Base-by-base conservation (phyloP, 1,140 invertebrate genomes). In the Bombyx mori region DNA sequence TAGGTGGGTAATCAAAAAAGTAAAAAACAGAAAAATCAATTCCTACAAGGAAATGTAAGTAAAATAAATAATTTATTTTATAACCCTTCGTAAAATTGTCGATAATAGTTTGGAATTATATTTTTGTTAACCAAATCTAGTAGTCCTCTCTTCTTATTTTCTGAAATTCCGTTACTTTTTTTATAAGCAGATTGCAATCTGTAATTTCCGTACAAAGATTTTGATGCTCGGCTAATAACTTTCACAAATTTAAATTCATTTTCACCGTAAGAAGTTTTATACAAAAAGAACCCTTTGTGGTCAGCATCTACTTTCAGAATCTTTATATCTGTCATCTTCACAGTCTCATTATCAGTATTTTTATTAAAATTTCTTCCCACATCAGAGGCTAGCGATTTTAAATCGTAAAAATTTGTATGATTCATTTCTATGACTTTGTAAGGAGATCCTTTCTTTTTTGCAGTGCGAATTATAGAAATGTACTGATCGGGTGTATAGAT, bases 51-150 rank as follows among this genome's bases (percentile, higher is more conserved):
- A 48, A 48, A 9, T 48, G 9, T 48, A 48, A 48, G 9, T 9
- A 48, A 48, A 48, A 48, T 48, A 9, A 48, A 48, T 48, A 9
- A 48, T 9, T 48, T 48, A 48, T 48, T 48, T 48, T 48, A 6
- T 9, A 48, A 48, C 3, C 47, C 47, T 48, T 48, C 4, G n/a
- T n/a, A n/a, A 48, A 48, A 48, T 48, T 48, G 47, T 48, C 9
- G 47, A 45, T 45, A 48, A 48, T 48, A 48, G 47, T 48, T 48
- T 9, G 47, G 47, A 48, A 48, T 48, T 48, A 48, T 48, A 48
- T 48, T 48, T 48, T 48, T 48, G 47, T 48, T 48, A 48, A 6
- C 4, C 18, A 48, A 4, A 48, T 48, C 47, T 48, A 48, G 5
- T 6, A 48, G 9, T 48, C 47, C 47, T 48, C 47, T 48, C 47